Conservation (phyloP, 2,797 vertebrate species). For the Glossophaga mutica region DNA sequence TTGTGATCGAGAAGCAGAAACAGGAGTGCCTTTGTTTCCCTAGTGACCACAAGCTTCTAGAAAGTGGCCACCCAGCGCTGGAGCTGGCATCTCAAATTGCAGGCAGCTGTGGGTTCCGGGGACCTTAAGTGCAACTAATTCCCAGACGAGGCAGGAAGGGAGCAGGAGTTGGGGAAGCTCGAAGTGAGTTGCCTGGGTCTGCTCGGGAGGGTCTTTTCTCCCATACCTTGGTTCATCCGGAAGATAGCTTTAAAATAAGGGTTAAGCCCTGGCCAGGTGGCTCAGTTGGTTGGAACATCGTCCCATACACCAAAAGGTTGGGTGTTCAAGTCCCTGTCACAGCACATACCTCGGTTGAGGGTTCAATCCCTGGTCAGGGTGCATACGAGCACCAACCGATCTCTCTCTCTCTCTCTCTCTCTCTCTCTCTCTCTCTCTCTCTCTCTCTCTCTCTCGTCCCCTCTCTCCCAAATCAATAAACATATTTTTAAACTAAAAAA, state of each 20-base stretch:
- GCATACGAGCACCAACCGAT: too few species aligned
- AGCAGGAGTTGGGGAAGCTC: neutral
- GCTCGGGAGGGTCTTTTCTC: neutral
- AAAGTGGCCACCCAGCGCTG: slow-evolving; percentile 71
- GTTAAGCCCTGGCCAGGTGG: neutral
- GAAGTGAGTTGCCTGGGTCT: neutral
- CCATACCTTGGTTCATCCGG: neutral
- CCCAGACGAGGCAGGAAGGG: neutral
- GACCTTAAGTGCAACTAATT: slow-evolving; percentile 50
- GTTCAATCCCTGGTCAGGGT: neutral
- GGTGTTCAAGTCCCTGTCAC: neutral
- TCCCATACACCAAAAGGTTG: neutral
- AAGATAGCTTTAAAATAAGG: neutral
- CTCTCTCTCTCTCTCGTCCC: neutral
- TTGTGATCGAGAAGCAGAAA: slow-evolving; percentile 78
- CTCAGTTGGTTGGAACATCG: neutral
- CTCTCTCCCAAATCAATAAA: neutral
- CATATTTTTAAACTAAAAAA: neutral
- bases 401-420: neutral
- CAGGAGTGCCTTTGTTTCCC: slow-evolving; percentile 75
- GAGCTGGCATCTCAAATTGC: slow-evolving; percentile 67
- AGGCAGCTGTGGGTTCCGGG: slow-evolving; percentile 63
- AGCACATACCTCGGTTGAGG: neutral
- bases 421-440: neutral
- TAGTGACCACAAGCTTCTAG: slow-evolving; percentile 58